Base-by-base conservation (phyloP, 2,113 vertebrate genomes). In the Psettodes erumei region DNA sequence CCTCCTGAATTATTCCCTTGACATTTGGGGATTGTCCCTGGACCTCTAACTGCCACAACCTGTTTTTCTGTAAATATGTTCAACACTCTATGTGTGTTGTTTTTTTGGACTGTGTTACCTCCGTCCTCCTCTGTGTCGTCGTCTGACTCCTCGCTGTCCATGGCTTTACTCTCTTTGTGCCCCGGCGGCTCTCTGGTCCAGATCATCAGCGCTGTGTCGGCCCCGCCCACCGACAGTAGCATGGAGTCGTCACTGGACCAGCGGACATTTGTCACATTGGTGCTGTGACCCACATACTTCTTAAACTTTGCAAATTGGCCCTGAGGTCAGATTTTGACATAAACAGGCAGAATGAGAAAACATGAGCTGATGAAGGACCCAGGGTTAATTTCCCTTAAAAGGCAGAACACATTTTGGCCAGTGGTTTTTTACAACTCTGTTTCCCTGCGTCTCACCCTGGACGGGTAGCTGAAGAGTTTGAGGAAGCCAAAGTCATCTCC, bases 111-210 rank as follows among this genome's bases (percentile, higher is more conserved):
- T 1, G 21, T 19, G 15, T 89, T 89, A 98, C 98, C 98, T 95
- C 98, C 98, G 13, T 99, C 98, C 76, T 99, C 98, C 43, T 99
- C 98, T 0, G 93, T 92, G 21, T 99, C 98, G 0, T 96, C 96
- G 58, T 99, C 98, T 0, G 97, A 99, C 79, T 99, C 98, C 66
- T 99, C 97, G 6, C 98, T 99, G 88, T 99, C 98, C 75, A 96
- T 95, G 1, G 95, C 93, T 86, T 96, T 97, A 87, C 92, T 96
- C 89, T 99, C 98, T 61, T 94, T 95, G 85, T 94, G 96, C 48
- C 95, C 96, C 71, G 92, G 86, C 37, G 94, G 94, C 83, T 99
- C 98, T 86, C 96, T 89, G n/a, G 87, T 95, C 98, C 98, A 99
- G 93, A 98, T 96, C 97, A 99, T 98, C 81, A 99, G 87, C 18